Base-by-base conservation (phyloP, 2,113 vertebrate genomes). In the Oriolus oriolus region DNA sequence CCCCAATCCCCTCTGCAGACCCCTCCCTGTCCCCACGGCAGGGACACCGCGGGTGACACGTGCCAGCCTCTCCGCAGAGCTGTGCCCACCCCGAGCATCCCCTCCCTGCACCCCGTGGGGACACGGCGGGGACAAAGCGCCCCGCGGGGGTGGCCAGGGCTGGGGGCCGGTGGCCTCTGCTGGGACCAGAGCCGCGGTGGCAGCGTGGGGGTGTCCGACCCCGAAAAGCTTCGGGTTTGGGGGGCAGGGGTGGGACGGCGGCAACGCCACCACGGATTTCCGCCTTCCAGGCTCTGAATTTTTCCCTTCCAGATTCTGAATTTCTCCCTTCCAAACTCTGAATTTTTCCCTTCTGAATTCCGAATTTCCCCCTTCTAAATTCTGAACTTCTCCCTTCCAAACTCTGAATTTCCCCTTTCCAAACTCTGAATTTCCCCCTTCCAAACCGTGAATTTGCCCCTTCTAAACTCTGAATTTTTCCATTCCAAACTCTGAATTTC, bases 241-340 rank as follows among this genome's bases (percentile, higher is more conserved):
- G 41, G 5, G 19, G 16, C 3, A 0, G 17, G 3, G 3, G 4
- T 24, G 61, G 59, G 6, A 15, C 2, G 1, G 56, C 1, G 0
- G 18, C 47, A 7, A 10, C 1, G 9, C 35, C 61, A 1, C 2
- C 3, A 3, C 2, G 17, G 10, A 35, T 27, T 49, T 3, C n/a
- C 21, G 9, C 26, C 26, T 39, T 39, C 35, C 24, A 18, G 2
- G 41, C 30, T 10, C n/a, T 26, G 5, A 21, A 21, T 63, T 45
- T 7, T 15, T 11, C 28, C 63, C 16, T 66, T n/a, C 13, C 42
- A 12, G 1, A 37, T 30, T 9, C 56, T 20, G 2, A 30, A 31
- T 17, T 24, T 7, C 28, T 23, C 37, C 37, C 22, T 14, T 16
- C 23, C 27, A 18, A 3, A 35, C 31, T 15, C 52, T 30, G 21